These are phyloP conservation scores for Salvator merianae DNA, from an alignment of 2,113 vertebrate genomes.

Conservation along the genomic window DNA sequence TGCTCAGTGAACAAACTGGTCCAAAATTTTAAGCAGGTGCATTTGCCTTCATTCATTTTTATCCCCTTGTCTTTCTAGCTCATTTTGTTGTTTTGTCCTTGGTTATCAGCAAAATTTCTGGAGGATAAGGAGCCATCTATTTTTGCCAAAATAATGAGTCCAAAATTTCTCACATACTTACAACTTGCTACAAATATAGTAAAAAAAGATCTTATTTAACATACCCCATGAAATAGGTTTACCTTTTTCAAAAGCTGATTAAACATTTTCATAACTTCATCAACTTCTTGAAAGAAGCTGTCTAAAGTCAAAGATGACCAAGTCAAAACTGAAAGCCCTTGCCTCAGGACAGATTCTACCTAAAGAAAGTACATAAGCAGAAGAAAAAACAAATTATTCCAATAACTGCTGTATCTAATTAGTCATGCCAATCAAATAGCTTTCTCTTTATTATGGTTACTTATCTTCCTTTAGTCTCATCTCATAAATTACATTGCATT, in stretches of 20 bases:
- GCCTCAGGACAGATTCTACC: constrained; percentile 80
- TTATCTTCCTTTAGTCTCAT: neutral
- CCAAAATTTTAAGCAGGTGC: too few relatives aligned
- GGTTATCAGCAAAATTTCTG: neutral
- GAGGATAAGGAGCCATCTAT: neutral
- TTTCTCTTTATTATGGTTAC: neutral
- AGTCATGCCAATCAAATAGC: neutral
- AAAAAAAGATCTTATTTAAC: neutral
- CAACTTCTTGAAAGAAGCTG: constrained; percentile 80
- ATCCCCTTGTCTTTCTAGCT: neutral
- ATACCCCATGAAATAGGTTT: constrained; percentile 15
- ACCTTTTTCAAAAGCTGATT: constrained; percentile 82
- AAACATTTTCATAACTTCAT: constrained; percentile 74
- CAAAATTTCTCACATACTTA: too few relatives aligned
- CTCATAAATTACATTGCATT: neutral
- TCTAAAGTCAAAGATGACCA: constrained; percentile 84
- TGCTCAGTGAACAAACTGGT: too few relatives aligned
- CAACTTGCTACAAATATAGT: neutral
- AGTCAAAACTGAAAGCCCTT: constrained; percentile 78
- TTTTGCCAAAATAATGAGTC: neutral
- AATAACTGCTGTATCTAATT: neutral
- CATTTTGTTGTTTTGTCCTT: neutral
- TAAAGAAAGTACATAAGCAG: constrained; percentile 56
- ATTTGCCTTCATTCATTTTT: neutral
- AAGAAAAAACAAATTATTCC: neutral